Evolutionary conservation across 2,888 invertebrate species (phyloP), one percentile per base, ranked within the genome.

Genomic region (Chaetogeoica ovagalla): DNA sequence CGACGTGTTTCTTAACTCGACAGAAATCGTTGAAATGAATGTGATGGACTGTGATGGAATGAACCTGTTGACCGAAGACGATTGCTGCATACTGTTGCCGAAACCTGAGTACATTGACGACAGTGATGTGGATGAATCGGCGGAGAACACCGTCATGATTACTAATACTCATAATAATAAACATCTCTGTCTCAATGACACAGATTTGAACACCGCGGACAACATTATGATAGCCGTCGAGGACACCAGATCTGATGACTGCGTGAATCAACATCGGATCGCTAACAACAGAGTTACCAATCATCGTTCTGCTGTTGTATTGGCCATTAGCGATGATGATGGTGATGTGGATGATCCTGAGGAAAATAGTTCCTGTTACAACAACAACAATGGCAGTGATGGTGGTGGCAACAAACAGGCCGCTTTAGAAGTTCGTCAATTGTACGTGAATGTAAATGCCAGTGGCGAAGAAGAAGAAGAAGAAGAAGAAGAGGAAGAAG

Each of bases 81-180:
- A 62, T 8, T 37, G 60, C 17, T 2, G 4, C 2, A 30, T 0
- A 7, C 0, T 77, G 37, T 17, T 19, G 21, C 52, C 63, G 15
- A 79, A 79, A 57, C 48, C 23, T 23, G 79, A 79, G 63, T 79
- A 55, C 19, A 5, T 13, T 19, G 59, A 39, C 39, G n/a, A 48
- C 9, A 21, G 66, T 7, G 43, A 19, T 6, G 52, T 19, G 9
- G 11, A 9, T 9, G 30, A 13, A 0, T 13, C 48, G 48, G 48
- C 11, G 48, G 15, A 13, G 48, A 13, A 9, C 11, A 3, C 48
- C 48, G 48, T 2, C 43, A 43, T 6, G 4, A 6, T 7, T 43
- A 43, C 43, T 9, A 9, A 1, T 43, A 43, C 43, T 9, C 0
- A 1, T 30, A 30, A 30, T 30, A 30, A 30, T 30, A 30, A 30